A percentile compares a stretch with the other conserved stretches of the same genome.
Conservation (phyloP, 2,888 invertebrate species). For the Helicoverpa assulta region DNA sequence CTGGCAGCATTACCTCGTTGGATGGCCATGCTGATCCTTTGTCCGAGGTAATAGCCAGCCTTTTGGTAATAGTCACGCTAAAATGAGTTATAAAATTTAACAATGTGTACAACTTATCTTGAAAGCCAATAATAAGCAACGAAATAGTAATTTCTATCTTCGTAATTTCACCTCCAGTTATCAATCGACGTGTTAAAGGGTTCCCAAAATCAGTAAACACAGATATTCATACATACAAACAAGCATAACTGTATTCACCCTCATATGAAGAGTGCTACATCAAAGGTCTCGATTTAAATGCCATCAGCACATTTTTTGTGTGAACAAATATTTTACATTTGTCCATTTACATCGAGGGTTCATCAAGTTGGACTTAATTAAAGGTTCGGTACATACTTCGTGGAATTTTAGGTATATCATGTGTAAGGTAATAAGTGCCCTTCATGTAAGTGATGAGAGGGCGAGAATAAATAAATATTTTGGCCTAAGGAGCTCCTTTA, state of each 20-base stretch:
- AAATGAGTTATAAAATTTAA: background rate
- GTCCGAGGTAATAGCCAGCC: too few relatives aligned
- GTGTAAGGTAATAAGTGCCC: too few relatives aligned
- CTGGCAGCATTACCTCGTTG: too few relatives aligned
- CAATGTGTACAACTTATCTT: too few relatives aligned
- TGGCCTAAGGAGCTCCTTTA: too few relatives aligned
- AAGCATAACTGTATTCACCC: slow-evolving; percentile 35
- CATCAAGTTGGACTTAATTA: slow-evolving; percentile 32
- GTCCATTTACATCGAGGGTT: slow-evolving; percentile 19
- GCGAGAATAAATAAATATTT: too few relatives aligned
- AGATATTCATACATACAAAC: background rate
- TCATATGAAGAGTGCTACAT: slow-evolving; percentile 33
- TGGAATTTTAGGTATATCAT: background rate
- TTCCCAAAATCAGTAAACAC: slow-evolving; percentile 4
- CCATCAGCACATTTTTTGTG: slow-evolving; percentile 46
- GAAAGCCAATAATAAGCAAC: too few relatives aligned
- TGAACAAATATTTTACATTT: slow-evolving; percentile 30
- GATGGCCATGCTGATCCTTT: too few relatives aligned
- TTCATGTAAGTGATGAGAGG: too few relatives aligned
- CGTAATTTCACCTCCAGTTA: background rate
- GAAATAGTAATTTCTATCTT: background rate
- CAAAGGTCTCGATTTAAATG: slow-evolving; percentile 64
- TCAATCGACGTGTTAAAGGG: background rate
- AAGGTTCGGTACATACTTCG: background rate
- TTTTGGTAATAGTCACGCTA: too few relatives aligned